Evolutionary conservation across 2,113 vertebrate species (phyloP), one percentile per base, ranked within the genome.

Genomic region (Saguinus imperator): DNA sequence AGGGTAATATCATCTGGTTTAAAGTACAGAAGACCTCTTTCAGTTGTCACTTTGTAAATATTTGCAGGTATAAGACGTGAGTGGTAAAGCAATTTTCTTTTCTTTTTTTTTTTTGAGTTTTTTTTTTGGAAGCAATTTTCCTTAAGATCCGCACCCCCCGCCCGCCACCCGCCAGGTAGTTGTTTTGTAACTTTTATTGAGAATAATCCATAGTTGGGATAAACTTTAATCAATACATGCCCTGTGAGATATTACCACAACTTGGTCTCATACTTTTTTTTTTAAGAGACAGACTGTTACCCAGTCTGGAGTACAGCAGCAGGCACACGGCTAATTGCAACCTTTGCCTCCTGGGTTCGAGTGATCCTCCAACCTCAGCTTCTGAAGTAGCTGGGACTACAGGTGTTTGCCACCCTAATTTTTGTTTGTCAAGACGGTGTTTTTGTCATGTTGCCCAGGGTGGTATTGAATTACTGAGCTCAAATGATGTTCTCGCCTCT

Each of bases 221-320:
- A 84, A 87, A 80, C 14, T 85, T 95, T 97, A 64, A 96, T 87
- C 81, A 82, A 85, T 86, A 70, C 50, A 23, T 13, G 82, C 17
- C 29, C 40, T 40, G 8, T 87, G 77, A n/a, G 23, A 94, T 79
- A 88, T 29, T 64, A 81, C 1, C 88, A 18, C 17, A 84, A 9
- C 5, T 37, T 91, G 32, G 16, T 3, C 37, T 92, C 35, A 21
- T 83, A 2, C 14, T 7, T 29, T 61, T 29, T 25, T 58, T 25
- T 58, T 43, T 43, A 43, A 43, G 43, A 43, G 43, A 43, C 43
- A 43, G 43, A 43, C 43, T 43, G 23, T 61, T 11, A 58, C 23
- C 57, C 57, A 25, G 57, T 10, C 57, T 10, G 23, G 57, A 43
- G 43, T 43, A 6, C 43, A 43, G 43, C 43, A 43, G 43, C 43